Conservation (phyloP, 2,797 vertebrate genomes). For the Orestias chungarensis region DNA sequence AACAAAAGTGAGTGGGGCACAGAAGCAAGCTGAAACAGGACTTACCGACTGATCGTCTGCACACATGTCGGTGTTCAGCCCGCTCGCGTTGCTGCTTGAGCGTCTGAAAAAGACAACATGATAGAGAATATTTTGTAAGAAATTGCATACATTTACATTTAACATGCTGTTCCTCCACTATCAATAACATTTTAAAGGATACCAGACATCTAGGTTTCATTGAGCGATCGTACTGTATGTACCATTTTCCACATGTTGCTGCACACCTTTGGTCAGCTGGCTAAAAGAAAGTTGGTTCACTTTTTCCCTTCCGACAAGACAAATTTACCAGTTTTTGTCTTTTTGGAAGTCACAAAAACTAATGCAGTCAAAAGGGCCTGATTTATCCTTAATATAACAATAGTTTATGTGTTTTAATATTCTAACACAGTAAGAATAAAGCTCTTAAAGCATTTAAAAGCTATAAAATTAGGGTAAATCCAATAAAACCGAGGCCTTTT, state of each 20-base stretch:
- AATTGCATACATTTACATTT: too few species aligned
- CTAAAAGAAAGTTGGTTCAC: neutral
- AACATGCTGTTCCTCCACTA: too few species aligned
- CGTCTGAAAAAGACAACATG: conserved; percentile 81
- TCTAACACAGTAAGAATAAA: neutral
- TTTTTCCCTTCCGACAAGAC: neutral
- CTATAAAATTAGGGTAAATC: neutral
- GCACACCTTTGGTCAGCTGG: neutral
- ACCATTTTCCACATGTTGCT: neutral
- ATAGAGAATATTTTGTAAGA: neutral
- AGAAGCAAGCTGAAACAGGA: neutral
- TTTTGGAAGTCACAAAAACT: too few species aligned
- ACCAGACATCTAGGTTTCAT: too few species aligned
- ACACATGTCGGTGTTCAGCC: conserved; percentile 93
- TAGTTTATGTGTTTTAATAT: neutral
- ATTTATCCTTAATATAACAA: neutral
- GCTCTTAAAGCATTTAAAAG: neutral
- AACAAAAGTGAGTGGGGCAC: too few species aligned
- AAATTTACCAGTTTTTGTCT: too few species aligned
- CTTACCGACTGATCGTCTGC: conserved; percentile 92
- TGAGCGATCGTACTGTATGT: too few species aligned
- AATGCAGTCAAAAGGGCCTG: too few species aligned
- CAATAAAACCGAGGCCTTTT: neutral
- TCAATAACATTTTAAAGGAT: too few species aligned
- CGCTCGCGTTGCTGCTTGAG: conserved; percentile 94